Percentiles rank a stretch among this genome's conserved stretches.
Conservation (phyloP, 2,113 vertebrate genomes). For the Ammodytes marinus region DNA sequence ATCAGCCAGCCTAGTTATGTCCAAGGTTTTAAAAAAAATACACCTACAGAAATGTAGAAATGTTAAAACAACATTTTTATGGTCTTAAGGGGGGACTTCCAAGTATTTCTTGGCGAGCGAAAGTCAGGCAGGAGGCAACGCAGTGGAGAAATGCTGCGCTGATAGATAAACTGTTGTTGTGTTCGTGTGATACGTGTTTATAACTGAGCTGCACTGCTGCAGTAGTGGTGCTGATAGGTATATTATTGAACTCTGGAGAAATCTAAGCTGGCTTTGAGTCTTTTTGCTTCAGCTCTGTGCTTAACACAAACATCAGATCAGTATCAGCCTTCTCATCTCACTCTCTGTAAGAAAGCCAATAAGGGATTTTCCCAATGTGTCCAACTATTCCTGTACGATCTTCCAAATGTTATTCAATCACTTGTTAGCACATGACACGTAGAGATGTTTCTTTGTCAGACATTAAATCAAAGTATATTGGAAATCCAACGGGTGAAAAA, state of each 20-base stretch:
- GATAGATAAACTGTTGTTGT: background rate
- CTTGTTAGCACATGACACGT: background rate
- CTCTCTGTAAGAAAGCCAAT: background rate
- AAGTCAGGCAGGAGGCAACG: background rate
- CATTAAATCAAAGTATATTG: background rate
- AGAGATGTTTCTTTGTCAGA: background rate
- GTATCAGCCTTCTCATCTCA: background rate
- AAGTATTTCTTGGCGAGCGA: background rate
- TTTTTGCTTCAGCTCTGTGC: background rate
- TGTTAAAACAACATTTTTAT: background rate
- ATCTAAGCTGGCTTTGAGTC: background rate
- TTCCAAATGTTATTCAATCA: background rate
- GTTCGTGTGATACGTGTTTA: background rate
- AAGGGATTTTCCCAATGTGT: background rate
- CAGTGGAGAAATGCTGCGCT: background rate
- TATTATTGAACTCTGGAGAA: background rate
- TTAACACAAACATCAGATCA: background rate
- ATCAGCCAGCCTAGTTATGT: background rate
- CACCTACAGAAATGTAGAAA: constrained; percentile 6
- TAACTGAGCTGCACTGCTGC: background rate
- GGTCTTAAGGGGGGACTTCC: background rate
- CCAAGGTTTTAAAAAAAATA: constrained; percentile 1
- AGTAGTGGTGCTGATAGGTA: background rate
- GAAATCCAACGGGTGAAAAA: background rate
- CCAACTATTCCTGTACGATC: background rate